Evolutionary conservation across 2,888 invertebrate genomes (phyloP).

Genomic region (Apamea epomidion): DNA sequence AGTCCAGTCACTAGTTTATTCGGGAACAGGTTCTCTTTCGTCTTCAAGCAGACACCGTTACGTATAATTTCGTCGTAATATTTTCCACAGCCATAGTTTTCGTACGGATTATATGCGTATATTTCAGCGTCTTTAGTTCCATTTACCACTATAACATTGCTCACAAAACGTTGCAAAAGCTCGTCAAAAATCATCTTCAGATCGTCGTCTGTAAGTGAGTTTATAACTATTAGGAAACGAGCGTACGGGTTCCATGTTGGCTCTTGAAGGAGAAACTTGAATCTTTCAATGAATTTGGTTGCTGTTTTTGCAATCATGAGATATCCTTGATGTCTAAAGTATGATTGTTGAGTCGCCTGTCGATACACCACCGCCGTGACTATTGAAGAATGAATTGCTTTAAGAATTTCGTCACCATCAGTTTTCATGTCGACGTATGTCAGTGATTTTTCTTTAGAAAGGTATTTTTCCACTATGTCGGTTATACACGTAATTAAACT

Average conservation of each 20-base stretch:
- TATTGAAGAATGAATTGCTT: constrained; percentile 38
- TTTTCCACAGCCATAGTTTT: constrained; percentile 78
- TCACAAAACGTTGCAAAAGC: constrained; percentile 68
- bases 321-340: constrained; percentile 63
- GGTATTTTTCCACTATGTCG: constrained; percentile 45
- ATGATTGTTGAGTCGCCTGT: not conserved
- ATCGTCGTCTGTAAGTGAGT: constrained; percentile 49
- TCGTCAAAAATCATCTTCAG: constrained; percentile 70
- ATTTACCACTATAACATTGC: constrained; percentile 72
- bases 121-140: constrained; percentile 68
- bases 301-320: constrained; percentile 64
- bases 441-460: constrained; percentile 13
- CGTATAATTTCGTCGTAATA: constrained; percentile 71
- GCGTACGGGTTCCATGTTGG: constrained; percentile 74
- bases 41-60: constrained; percentile 72
- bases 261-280: constrained; percentile 64
- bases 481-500: constrained; percentile 33
- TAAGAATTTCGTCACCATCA: constrained; percentile 33
- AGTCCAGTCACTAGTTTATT: constrained; percentile 71
- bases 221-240: constrained; percentile 71
- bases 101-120: constrained; percentile 78
- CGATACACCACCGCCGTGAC: constrained; percentile 22
- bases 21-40: constrained; percentile 64
- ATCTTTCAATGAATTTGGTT: constrained; percentile 58
- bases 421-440: constrained; percentile 45